Conservation (phyloP, 2,888 invertebrate genomes). For the Drosophila mayaguana region DNA sequence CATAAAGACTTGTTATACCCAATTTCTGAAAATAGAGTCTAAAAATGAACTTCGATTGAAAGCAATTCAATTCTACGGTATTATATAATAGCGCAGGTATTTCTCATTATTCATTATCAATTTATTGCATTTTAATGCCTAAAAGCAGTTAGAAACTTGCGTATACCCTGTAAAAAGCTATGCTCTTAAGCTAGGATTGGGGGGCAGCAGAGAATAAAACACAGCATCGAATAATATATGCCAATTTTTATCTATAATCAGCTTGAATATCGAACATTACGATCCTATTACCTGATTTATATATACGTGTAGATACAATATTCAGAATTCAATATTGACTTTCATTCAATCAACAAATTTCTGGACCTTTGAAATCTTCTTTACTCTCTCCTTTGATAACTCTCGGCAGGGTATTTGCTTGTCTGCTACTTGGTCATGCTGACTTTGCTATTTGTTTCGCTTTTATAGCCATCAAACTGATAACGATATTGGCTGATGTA, state of each 20-base stretch:
- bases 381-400: not conserved
- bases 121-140: conserved; percentile 4
- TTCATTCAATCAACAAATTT: not conserved
- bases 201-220: too few species aligned
- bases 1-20: not conserved
- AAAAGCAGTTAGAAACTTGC: not conserved
- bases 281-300: not conserved
- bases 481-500: conserved; percentile 27
- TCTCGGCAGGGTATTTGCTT: conserved; percentile 11
- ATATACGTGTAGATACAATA: not conserved
- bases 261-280: not conserved
- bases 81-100: not conserved
- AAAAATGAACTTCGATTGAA: not conserved
- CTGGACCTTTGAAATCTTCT: not conserved
- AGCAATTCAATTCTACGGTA: not conserved
- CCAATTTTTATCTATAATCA: not conserved
- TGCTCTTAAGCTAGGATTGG: too few species aligned
- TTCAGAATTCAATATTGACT: not conserved
- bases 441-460: not conserved
- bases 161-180: conserved; percentile 3
- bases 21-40: not conserved
- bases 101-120: not conserved
- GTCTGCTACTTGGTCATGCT: not conserved
- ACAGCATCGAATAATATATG: not conserved
- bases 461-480: conserved; percentile 12